Base-by-base conservation (phyloP, 1,140 invertebrate species). In the Alviniconcha marisindica region DNA sequence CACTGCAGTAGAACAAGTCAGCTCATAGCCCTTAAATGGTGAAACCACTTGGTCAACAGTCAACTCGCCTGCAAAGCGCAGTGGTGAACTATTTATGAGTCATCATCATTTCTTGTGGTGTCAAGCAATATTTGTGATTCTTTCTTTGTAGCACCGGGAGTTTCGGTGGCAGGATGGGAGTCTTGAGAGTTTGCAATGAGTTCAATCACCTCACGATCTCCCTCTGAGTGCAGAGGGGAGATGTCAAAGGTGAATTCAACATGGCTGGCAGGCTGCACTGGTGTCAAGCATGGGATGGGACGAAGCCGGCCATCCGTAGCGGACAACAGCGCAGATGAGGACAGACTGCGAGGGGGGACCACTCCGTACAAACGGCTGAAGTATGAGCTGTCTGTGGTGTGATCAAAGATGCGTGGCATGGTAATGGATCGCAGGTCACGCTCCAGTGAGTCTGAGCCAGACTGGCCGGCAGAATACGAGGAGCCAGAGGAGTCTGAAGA, bases 391-490 rank as follows among this genome's bases (percentile, higher is more conserved):
- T 80, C 78, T 31, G 40, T 24, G 56, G 15, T 63, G 40, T 86
- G 73, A 40, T 83, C 56, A 36, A 86, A 86, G 5, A 80, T 84
- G 36, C 77, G 71, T 24, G 88, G 88, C 63, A 89, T 87, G n/a
- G 85, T 86, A n/a, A 91, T 90, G 24, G 90, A 91, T 44, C 86
- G 84, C 2, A 91, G 42, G 74, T 91, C 90, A 63, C 84, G 81
- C 66, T 91, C 88, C 28, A 90, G 77, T 42, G 90, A 88, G 71
- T 91, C 90, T 60, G 88, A 82, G 1, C 83, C 79, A 42, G 87
- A 81, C 38, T 82, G 77, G 51, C 87, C 87, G 21, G 83, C 86
- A 69, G 87, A 88, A 3, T 48, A 18, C 28, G 82, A 84, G 2
- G 89, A 89, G 10, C 71, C 71, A 0, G 88, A 87, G 5, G 88